These are phyloP conservation scores for Campoplex nolae DNA, from an alignment of 2,888 invertebrate species.

Conservation along the genomic window DNA sequence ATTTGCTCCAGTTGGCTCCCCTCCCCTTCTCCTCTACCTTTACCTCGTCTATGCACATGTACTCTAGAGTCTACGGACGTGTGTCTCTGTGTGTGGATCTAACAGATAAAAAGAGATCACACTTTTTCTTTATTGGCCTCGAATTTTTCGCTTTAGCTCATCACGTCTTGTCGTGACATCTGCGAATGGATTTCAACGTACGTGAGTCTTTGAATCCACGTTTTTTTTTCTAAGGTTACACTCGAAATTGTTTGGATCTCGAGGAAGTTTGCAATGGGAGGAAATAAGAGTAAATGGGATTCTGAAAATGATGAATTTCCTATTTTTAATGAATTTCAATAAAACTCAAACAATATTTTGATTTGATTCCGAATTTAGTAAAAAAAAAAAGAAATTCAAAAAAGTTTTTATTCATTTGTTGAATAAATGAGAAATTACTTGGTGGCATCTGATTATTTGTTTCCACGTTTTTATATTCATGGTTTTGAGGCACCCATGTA, in stretches of 20 bases:
- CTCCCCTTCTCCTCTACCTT: background rate
- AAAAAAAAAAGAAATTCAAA: background rate
- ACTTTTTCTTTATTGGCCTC: constrained; percentile 30
- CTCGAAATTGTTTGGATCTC: background rate
- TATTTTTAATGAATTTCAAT: background rate
- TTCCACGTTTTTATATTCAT: background rate
- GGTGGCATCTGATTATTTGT: no score
- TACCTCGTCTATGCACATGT: background rate
- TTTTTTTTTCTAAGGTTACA: background rate
- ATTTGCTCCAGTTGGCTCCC: constrained; percentile 62
- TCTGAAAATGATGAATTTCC: background rate
- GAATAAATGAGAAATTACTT: background rate
- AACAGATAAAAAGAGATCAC: constrained; percentile 30
- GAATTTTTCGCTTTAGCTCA: background rate
- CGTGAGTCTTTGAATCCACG: background rate
- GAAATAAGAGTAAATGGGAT: background rate
- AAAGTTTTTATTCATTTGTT: background rate
- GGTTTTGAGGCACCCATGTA: background rate
- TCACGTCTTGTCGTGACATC: constrained; percentile 32
- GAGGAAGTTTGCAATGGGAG: background rate
- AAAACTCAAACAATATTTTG: background rate
- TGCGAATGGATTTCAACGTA: background rate
- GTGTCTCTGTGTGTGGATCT: background rate
- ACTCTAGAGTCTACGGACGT: background rate
- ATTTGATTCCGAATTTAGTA: background rate